Conservation (phyloP, 2,113 vertebrate species). For the Salminus brasiliensis region DNA sequence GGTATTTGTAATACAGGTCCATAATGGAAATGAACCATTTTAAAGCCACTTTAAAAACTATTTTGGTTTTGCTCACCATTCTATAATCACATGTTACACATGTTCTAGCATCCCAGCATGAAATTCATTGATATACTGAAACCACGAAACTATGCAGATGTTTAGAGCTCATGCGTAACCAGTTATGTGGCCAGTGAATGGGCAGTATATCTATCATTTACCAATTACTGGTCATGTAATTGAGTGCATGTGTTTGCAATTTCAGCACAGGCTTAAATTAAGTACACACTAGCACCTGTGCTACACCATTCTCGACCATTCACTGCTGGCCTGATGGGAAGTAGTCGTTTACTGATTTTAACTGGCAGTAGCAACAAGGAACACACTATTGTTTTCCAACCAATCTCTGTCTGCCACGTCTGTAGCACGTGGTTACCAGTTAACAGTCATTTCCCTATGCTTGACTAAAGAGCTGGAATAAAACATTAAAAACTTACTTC, state of each 20-base stretch:
- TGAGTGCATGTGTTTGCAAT: slow-evolving; percentile 32
- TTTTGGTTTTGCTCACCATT: not conserved
- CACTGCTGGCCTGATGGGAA: slow-evolving; percentile 5
- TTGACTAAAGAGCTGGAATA: not conserved
- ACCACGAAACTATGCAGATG: slow-evolving; percentile 5
- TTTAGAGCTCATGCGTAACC: slow-evolving; percentile 22
- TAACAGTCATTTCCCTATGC: not conserved
- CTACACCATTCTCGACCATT: not conserved
- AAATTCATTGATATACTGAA: not conserved
- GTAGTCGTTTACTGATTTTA: not conserved
- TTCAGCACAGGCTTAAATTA: not conserved
- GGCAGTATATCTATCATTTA: not conserved
- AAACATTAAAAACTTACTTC: not conserved
- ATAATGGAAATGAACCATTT: slow-evolving; percentile 22
- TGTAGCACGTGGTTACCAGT: no score
- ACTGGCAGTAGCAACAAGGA: not conserved
- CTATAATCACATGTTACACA: not conserved
- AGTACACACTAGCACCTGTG: not conserved
- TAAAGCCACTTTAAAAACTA: not conserved
- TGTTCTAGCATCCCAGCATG: not conserved
- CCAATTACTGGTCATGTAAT: slow-evolving; percentile 1
- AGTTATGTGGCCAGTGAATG: slow-evolving; percentile 19
- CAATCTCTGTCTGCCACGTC: no score
- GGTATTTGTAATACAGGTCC: slow-evolving; percentile 25
- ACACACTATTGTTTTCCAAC: no score